These are phyloP conservation scores for Mesitornis unicolor DNA, from an alignment of 2,113 vertebrate species.

Conservation along the genomic window DNA sequence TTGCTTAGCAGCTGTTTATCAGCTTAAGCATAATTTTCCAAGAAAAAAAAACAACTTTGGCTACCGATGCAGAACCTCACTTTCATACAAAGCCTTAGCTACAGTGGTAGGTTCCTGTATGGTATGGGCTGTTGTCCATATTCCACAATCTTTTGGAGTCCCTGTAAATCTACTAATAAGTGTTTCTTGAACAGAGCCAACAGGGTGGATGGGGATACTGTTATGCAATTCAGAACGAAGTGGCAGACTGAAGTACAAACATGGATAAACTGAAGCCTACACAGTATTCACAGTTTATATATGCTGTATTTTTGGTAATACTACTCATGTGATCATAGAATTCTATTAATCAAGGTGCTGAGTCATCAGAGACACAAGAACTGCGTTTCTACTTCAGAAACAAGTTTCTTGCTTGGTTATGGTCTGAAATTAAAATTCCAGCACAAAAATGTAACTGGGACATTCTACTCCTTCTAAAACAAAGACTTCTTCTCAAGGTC, in stretches of 20 bases:
- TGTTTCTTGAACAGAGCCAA: background rate
- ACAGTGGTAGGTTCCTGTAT: background rate
- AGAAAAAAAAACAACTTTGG: background rate
- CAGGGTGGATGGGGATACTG: background rate
- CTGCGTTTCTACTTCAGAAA: background rate
- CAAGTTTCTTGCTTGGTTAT: background rate
- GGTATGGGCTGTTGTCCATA: background rate
- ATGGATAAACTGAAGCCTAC: background rate
- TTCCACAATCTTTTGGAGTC: background rate
- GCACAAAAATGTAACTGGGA: background rate
- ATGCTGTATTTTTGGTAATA: background rate
- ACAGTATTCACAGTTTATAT: background rate
- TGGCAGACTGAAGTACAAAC: background rate
- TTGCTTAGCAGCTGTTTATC: background rate
- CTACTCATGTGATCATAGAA: background rate
- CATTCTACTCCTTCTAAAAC: background rate
- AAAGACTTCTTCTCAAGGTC: background rate
- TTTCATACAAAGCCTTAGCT: background rate
- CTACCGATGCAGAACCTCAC: background rate
- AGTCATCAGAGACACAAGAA: background rate
- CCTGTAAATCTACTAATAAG: background rate
- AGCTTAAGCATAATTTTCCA: background rate
- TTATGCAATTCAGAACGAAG: background rate
- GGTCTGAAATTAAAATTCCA: background rate
- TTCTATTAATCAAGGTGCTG: background rate